Conservation (phyloP, 2,888 invertebrate species). For the Platycnemis pennipes region DNA sequence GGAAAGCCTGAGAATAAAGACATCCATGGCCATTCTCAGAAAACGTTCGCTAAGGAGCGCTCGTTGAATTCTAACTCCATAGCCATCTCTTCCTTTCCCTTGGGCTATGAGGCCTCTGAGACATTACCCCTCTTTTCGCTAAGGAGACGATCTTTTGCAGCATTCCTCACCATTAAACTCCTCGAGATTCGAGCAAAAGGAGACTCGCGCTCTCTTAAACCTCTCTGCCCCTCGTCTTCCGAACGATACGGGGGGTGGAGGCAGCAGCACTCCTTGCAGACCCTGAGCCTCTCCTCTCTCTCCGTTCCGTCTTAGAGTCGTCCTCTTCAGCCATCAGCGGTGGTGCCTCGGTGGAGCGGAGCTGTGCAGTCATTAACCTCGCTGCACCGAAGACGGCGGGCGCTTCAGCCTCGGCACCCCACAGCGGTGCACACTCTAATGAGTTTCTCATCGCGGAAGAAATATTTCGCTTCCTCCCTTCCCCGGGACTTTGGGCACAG, state of each 20-base stretch:
- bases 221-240: neutral
- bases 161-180: conserved; percentile 6
- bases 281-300: neutral
- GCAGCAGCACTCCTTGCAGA: neutral
- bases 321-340: neutral
- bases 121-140: neutral
- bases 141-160: neutral
- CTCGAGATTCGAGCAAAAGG: neutral
- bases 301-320: neutral
- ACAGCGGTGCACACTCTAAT: neutral
- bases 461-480: neutral
- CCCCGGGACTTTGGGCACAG: neutral
- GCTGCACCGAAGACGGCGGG: too few species aligned
- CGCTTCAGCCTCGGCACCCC: neutral
- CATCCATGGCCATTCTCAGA: too few species aligned
- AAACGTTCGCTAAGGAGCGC: neutral
- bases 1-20: too few species aligned
- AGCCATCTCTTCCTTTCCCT: neutral
- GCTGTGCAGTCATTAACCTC: neutral
- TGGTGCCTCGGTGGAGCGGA: neutral
- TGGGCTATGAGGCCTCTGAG: neutral
- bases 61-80: neutral
- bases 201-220: neutral
- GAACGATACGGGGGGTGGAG: neutral
- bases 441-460: conserved; percentile 10